Conservation (phyloP, 2,113 vertebrate species). For the Seriola dumerili region DNA sequence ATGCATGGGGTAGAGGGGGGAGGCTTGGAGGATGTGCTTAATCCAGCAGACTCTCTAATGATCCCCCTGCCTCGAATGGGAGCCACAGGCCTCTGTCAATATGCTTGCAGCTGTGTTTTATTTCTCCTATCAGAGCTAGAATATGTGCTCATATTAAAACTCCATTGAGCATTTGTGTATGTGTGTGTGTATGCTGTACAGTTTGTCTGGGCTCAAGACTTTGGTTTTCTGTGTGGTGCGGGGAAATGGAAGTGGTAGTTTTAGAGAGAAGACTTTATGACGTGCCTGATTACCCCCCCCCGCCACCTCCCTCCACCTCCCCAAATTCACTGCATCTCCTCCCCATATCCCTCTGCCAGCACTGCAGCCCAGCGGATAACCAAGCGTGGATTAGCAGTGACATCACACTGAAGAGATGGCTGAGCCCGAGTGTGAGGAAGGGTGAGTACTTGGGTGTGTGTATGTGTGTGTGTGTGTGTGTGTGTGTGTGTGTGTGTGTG, state of each 20-base stretch:
- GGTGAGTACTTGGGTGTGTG: constrained; percentile 68
- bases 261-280: constrained; percentile 69
- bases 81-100: constrained; percentile 52
- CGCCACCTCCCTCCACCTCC: constrained; percentile 17
- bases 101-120: constrained; percentile 59
- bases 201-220: constrained; percentile 23
- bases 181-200: constrained; percentile 36
- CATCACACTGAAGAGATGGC: constrained; percentile 82
- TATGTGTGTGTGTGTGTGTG: constrained; percentile 67
- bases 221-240: constrained; percentile 31
- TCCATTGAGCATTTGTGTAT: constrained; percentile 44
- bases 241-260: constrained; percentile 60
- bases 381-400: constrained; percentile 83
- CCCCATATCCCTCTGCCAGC: constrained; percentile 72
- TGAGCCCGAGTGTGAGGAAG: constrained; percentile 78
- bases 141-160: constrained; percentile 46
- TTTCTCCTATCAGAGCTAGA: constrained; percentile 54
- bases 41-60: constrained; percentile 75
- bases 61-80: constrained; percentile 49
- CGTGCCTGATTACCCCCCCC: constrained; percentile 58
- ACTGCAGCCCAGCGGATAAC: constrained; percentile 82
- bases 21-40: constrained; percentile 46
- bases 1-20: constrained; percentile 24
- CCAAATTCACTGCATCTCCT: constrained; percentile 69
- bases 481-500: constrained; percentile 75